Conservation (phyloP, 1,140 invertebrate genomes). For the Laupala kohalensis region DNA sequence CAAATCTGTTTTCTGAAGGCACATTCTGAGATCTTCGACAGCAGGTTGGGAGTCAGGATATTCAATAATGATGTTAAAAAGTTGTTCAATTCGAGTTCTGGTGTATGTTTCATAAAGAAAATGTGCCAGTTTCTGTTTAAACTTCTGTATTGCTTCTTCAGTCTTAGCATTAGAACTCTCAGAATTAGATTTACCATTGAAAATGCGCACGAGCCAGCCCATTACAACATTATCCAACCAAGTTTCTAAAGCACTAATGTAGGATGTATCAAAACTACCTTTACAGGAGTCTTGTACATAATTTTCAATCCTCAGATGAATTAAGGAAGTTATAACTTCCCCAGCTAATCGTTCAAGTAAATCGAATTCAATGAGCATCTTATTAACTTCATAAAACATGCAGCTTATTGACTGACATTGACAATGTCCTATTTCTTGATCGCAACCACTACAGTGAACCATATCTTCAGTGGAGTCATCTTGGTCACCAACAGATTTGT, state of each 20-base stretch:
- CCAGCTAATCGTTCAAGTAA: conserved; percentile 66
- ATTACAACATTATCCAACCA: conserved; percentile 75
- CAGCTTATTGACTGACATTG: conserved; percentile 58
- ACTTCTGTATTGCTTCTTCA: conserved; percentile 44
- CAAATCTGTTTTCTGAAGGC: conserved; percentile 75
- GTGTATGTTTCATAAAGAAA: conserved; percentile 83
- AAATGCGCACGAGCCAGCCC: conserved; percentile 69
- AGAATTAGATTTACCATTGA: conserved; percentile 42
- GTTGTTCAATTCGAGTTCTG: conserved; percentile 72
- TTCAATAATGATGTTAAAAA: conserved; percentile 94
- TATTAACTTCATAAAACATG: conserved; percentile 66
- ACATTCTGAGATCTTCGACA: conserved; percentile 75
- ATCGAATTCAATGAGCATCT: conserved; percentile 53
- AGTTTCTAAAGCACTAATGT: conserved; percentile 55
- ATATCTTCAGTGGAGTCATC: conserved; percentile 40
- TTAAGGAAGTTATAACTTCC: conserved; percentile 64
- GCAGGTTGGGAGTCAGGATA: conserved; percentile 91
- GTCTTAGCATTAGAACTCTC: conserved; percentile 35
- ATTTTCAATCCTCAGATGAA: conserved; percentile 63
- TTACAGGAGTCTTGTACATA: conserved; percentile 68
- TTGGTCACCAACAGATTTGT: conserved; percentile 28
- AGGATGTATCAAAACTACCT: conserved; percentile 69
- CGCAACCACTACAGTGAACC: conserved; percentile 53
- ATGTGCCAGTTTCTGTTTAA: conserved; percentile 67
- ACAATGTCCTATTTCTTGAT: conserved; percentile 52